Percentiles rank a stretch among this genome's conserved stretches.
Evolutionary conservation across 2,113 vertebrate genomes (phyloP).

Genomic region (Antigone vipio): DNA sequence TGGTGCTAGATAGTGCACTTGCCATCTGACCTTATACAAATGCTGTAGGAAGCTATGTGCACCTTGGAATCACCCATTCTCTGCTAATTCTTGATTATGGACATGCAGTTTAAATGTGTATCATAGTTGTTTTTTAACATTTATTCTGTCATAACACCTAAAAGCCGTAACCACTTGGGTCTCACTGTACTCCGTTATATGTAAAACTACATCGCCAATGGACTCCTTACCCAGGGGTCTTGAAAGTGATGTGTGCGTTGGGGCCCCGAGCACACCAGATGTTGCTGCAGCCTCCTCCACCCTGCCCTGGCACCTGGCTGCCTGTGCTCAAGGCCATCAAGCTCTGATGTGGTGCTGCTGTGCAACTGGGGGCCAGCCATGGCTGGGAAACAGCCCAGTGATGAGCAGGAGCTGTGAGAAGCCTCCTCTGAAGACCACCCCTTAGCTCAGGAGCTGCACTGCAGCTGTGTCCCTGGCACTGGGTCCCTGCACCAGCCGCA

Average conservation of each 20-base stretch:
- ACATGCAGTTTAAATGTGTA: background rate
- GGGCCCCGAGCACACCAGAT: background rate
- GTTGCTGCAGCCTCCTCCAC: background rate
- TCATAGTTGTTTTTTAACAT: background rate
- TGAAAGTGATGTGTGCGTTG: accelerated
- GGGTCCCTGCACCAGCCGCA: too few relatives aligned
- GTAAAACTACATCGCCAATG: background rate
- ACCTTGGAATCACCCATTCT: background rate
- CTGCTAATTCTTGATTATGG: background rate
- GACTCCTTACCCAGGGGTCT: background rate
- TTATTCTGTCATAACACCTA: background rate
- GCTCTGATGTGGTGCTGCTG: background rate
- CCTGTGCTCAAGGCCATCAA: background rate
- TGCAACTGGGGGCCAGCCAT: background rate
- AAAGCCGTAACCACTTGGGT: background rate
- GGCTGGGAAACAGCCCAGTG: background rate
- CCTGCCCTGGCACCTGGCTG: background rate
- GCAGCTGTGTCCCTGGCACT: accelerated
- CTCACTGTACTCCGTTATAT: background rate
- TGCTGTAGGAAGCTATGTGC: background rate
- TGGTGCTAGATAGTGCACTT: background rate
- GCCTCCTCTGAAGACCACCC: background rate
- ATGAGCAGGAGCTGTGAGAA: background rate
- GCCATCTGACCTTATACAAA: background rate
- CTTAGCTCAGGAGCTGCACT: background rate